Evolutionary conservation across 2,113 vertebrate genomes (phyloP).

Genomic region (Polyodon spathula): DNA sequence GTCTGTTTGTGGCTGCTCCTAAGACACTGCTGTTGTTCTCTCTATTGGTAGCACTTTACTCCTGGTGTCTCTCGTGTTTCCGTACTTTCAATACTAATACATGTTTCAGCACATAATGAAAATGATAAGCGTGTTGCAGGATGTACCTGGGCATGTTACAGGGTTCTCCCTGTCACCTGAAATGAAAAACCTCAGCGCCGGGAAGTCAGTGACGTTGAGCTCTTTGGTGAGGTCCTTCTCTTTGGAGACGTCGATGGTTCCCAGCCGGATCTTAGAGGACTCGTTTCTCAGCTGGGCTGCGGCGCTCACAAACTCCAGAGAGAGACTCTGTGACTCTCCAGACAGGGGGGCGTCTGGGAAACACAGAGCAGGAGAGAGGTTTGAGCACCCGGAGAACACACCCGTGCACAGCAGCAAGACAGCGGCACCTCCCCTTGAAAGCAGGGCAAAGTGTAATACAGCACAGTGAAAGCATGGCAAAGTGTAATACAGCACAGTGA

Average conservation of each 20-base stretch:
- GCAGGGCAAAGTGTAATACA: too few species aligned
- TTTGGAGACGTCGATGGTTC: constrained; percentile 60
- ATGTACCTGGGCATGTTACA: constrained; percentile 68
- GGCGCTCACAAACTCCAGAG: constrained; percentile 64
- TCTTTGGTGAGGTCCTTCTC: constrained; percentile 66
- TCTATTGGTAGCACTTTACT: too few species aligned
- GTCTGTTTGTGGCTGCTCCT: too few species aligned
- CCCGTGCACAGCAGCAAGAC: too few species aligned
- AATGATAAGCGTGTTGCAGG: neutral
- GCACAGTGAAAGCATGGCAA: too few species aligned
- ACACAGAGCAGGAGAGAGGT: constrained; percentile 2
- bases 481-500: too few species aligned
- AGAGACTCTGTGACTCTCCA: constrained; percentile 47
- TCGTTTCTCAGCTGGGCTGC: constrained; percentile 63
- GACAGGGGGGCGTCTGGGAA: constrained; percentile 62
- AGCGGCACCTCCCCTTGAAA: too few species aligned
- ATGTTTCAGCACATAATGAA: too few species aligned
- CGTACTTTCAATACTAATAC: too few species aligned
- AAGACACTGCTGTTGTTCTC: too few species aligned
- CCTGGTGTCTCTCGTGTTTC: too few species aligned
- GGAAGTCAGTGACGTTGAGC: constrained; percentile 53
- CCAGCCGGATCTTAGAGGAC: constrained; percentile 58
- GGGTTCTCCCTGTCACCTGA: constrained; percentile 66
- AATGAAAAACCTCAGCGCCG: constrained; percentile 67
- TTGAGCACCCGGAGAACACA: too few species aligned